A percentile compares a stretch with the other conserved stretches of the same genome.
Evolutionary conservation across 2,797 vertebrate species (phyloP).

Genomic region (Bovichtus diacanthus): DNA sequence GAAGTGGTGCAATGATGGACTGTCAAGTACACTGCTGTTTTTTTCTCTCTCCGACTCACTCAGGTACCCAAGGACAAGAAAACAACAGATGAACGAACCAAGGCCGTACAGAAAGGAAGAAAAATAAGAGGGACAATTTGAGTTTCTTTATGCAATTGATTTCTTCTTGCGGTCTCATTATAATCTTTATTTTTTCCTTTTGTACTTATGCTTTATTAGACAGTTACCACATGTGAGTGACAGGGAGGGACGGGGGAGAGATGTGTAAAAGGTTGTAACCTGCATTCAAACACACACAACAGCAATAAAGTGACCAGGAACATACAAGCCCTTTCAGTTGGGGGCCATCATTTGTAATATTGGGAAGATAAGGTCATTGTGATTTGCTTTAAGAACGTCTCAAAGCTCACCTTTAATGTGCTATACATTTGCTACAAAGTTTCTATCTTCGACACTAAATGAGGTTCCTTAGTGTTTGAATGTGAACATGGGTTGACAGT

Average conservation of each 20-base stretch:
- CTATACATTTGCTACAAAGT: background rate
- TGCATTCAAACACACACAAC: constrained; percentile 8
- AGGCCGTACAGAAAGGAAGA: constrained; percentile 39
- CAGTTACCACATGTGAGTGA: constrained; percentile 12
- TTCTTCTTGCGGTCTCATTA: constrained; percentile 30
- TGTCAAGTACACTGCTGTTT: constrained; percentile 60
- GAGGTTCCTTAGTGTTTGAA: background rate
- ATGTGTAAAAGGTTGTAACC: background rate
- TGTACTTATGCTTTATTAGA: constrained; percentile 14
- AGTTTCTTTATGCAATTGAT: constrained; percentile 37
- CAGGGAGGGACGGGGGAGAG: background rate
- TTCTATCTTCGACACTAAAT: background rate
- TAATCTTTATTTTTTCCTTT: background rate
- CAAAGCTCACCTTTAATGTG: background rate
- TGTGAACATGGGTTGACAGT: background rate
- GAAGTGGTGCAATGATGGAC: constrained; percentile 60
- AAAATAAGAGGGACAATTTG: constrained; percentile 15
- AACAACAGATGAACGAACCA: constrained; percentile 53
- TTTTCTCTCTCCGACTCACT: constrained; percentile 45
- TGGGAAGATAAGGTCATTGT: background rate
- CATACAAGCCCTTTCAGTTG: constrained; percentile 1
- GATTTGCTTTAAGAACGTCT: background rate
- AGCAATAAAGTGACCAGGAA: background rate
- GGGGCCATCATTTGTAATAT: background rate
- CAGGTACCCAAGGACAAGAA: constrained; percentile 67